Evolutionary conservation across 2,113 vertebrate species (phyloP).

Genomic region (Paedocypris sp.): DNA sequence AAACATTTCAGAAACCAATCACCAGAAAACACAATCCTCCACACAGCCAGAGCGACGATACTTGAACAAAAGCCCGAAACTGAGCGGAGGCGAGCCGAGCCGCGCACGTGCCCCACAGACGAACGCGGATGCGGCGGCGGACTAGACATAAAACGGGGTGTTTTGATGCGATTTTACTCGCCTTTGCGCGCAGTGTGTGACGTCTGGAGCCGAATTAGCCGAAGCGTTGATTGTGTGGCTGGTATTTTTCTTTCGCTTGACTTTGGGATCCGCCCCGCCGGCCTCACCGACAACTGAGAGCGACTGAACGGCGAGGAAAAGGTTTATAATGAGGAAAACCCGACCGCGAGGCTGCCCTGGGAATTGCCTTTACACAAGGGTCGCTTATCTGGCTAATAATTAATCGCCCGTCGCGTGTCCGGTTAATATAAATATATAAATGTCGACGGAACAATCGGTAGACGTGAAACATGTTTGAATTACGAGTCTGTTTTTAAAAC

Average conservation of each 20-base stretch:
- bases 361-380: conserved; percentile 31
- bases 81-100: no score
- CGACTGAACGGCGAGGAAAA: conserved; percentile 44
- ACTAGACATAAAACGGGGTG: no score
- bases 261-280: conserved; percentile 67
- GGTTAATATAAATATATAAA: not conserved
- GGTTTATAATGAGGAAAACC: conserved; percentile 60
- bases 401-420: no score
- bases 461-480: no score
- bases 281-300: conserved; percentile 73
- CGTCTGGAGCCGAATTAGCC: conserved; percentile 33
- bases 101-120: no score
- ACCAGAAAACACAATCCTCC: no score
- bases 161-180: conserved; percentile 36
- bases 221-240: conserved; percentile 51
- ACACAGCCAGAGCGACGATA: no score
- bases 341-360: conserved; percentile 32
- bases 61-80: no score
- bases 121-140: no score
- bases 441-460: no score
- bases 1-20: no score
- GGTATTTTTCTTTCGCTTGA: conserved; percentile 49
- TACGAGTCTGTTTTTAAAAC: no score
- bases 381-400: not conserved
- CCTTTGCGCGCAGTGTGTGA: conserved; percentile 53